Conservation (phyloP, 2,888 invertebrate genomes). For the Dryomyza anilis region DNA sequence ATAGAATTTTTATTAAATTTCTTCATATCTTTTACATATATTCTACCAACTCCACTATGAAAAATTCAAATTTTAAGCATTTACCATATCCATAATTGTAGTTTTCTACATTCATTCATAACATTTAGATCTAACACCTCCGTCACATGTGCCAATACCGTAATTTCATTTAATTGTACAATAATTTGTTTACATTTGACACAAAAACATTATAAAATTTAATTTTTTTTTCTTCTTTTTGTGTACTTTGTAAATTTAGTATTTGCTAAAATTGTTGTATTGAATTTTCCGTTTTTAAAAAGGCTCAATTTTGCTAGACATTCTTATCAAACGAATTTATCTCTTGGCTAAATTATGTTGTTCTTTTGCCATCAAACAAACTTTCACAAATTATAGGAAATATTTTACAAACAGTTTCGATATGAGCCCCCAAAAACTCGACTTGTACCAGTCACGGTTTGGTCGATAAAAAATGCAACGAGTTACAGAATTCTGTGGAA, state of each 20-base stretch:
- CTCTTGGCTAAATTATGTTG: neutral
- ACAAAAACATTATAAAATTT: slow-evolving; percentile 4
- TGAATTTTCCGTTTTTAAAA: slow-evolving; percentile 5
- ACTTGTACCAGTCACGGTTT: slow-evolving; percentile 13
- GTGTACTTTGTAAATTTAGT: neutral
- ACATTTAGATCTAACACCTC: neutral
- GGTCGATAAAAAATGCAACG: slow-evolving; percentile 22
- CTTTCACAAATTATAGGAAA: neutral
- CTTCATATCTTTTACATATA: too few species aligned
- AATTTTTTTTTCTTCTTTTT: neutral
- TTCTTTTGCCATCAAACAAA: neutral
- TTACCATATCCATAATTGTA: too few species aligned
- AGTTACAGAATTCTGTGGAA: too few species aligned
- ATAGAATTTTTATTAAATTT: too few species aligned
- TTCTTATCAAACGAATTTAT: slow-evolving; percentile 10
- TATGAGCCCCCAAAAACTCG: neutral
- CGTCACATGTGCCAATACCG: neutral
- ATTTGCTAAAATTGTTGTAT: neutral
- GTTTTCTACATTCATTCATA: too few species aligned
- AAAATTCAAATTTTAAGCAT: neutral
- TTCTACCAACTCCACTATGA: too few species aligned
- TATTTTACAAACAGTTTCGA: neutral
- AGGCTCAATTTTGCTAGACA: neutral
- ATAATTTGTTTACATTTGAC: slow-evolving; percentile 12
- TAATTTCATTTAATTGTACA: neutral